phyloP scores from a whole-genome alignment of 2,113 vertebrate genomes.

The Phrynocephalus versicolor region DNA sequence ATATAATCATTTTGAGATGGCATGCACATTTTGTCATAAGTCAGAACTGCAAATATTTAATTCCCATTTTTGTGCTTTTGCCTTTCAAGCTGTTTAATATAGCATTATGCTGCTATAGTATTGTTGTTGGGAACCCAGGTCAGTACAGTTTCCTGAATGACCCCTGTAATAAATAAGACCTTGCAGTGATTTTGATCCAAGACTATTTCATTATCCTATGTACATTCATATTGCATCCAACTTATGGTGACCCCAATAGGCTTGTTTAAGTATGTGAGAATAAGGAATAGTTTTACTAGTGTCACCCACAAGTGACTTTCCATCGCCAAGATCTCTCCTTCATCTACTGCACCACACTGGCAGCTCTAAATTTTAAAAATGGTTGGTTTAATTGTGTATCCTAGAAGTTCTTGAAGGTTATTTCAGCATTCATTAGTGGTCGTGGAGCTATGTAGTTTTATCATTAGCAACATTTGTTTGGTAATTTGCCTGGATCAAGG shows the following conservation, averaged over 20 bases:
- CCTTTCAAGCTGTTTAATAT: not conserved
- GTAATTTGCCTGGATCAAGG: too few relatives aligned
- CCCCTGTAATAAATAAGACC: not conserved
- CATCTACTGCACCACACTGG: too few relatives aligned
- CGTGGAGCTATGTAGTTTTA: not conserved
- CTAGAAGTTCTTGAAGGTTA: not conserved
- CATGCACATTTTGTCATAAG: not conserved
- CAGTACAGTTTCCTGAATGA: not conserved
- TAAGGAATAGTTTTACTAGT: not conserved
- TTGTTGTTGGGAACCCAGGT: not conserved
- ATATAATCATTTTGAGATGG: too few relatives aligned
- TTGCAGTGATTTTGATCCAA: too few relatives aligned
- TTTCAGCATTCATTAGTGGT: constrained; percentile 6
- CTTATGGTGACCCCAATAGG: too few relatives aligned
- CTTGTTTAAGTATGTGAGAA: not conserved
- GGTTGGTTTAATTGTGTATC: not conserved
- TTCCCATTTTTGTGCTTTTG: not conserved
- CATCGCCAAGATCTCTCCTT: too few relatives aligned
- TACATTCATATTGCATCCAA: too few relatives aligned
- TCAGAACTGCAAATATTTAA: not conserved
- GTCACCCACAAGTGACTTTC: too few relatives aligned
- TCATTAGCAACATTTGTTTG: not conserved
- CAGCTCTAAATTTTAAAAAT: too few relatives aligned
- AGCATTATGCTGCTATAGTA: not conserved
- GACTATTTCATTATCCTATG: too few relatives aligned